A percentile compares a stretch with the other conserved stretches of the same genome.
Conservation (phyloP, 2,113 vertebrate genomes). For the Aptenodytes patagonicus region DNA sequence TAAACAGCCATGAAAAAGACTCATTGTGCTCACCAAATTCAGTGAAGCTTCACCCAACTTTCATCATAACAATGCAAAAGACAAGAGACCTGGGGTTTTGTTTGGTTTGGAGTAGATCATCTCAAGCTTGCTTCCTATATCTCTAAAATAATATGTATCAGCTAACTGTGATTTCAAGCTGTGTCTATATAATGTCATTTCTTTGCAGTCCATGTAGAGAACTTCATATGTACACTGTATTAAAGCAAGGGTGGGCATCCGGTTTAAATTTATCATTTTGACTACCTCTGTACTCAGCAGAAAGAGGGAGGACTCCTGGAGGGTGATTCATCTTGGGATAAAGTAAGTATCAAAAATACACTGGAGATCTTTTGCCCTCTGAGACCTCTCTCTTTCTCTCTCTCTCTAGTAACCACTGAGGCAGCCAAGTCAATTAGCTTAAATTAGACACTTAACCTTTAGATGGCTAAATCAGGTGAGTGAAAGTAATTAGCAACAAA, state of each 20-base stretch:
- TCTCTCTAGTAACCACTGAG: neutral
- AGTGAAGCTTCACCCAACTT: neutral
- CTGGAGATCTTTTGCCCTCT: neutral
- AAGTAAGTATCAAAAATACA: neutral
- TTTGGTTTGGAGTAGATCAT: neutral
- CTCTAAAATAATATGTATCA: neutral
- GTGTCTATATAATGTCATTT: neutral
- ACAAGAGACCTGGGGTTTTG: neutral
- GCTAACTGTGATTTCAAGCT: neutral
- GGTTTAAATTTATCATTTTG: neutral
- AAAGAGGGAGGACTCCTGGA: neutral
- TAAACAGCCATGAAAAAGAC: neutral
- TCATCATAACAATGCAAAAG: neutral
- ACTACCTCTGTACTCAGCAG: neutral
- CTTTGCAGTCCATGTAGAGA: neutral
- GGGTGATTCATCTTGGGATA: neutral
- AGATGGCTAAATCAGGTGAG: neutral
- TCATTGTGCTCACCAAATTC: neutral
- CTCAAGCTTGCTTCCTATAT: neutral
- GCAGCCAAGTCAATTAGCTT: neutral
- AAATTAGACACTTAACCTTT: neutral
- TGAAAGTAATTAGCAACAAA: neutral
- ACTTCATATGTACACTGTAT: neutral
- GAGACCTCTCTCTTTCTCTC: neutral
- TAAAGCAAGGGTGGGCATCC: neutral